These are phyloP conservation scores for Cryptus viduatorius DNA, from an alignment of 2,888 invertebrate species.

Conservation along the genomic window DNA sequence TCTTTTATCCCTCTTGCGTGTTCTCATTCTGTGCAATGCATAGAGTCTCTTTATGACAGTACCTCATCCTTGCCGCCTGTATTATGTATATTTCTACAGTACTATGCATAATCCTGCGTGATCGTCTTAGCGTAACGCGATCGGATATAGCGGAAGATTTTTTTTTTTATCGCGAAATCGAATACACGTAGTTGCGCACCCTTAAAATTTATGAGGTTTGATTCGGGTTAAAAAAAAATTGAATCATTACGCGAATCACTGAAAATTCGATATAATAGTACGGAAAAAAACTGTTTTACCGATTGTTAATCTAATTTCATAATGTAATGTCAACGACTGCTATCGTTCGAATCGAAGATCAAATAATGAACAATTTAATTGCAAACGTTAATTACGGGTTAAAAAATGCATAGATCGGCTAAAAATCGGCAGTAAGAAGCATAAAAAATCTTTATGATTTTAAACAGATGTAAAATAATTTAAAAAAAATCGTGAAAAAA, in stretches of 20 bases:
- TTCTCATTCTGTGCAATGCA: conserved; percentile 15
- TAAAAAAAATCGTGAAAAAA: no score
- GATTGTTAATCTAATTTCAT: neutral
- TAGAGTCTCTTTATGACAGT: conserved; percentile 7
- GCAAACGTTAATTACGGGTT: no score
- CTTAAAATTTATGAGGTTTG: neutral
- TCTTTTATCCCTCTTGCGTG: conserved; percentile 18
- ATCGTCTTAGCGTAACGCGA: conserved; percentile 17
- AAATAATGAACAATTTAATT: no score
- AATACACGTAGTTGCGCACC: neutral
- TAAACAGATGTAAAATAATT: no score
- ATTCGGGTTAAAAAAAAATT: neutral
- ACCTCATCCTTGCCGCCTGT: conserved; percentile 4
- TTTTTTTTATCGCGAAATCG: neutral
- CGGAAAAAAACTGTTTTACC: no score
- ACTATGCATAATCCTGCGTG: conserved; percentile 11
- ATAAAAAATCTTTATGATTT: no score
- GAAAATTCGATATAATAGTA: neutral
- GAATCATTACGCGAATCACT: neutral
- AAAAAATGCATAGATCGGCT: no score
- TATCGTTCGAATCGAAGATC: no score
- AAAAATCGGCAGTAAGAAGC: no score
- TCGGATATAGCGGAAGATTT: neutral
- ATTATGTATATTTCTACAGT: neutral
- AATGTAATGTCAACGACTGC: neutral